Conservation (phyloP, 2,888 invertebrate genomes). For the Drosophila picticornis region DNA sequence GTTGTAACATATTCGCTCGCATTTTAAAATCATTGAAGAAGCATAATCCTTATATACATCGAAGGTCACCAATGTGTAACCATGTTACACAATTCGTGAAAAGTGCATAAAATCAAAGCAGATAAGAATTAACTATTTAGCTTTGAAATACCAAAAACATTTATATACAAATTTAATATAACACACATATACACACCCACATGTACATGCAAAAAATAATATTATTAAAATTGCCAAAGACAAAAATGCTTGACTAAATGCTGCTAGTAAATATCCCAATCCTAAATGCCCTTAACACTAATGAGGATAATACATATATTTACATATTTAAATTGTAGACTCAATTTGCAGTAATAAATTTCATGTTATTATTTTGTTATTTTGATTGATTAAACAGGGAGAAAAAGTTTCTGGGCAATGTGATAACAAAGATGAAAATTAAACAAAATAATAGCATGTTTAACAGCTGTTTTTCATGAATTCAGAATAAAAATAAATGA, state of each 20-base stretch:
- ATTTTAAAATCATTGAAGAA: slow-evolving; percentile 1
- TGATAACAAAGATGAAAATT: not conserved
- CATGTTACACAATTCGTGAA: not conserved
- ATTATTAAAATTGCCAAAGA: not conserved
- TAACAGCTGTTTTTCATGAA: not conserved
- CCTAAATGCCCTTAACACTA: not conserved
- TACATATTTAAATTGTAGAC: not conserved
- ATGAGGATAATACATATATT: not conserved
- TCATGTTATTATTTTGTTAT: too few relatives aligned
- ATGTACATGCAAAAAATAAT: not conserved
- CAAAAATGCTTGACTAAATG: not conserved
- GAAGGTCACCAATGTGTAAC: not conserved
- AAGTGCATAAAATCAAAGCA: not conserved
- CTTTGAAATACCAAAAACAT: not conserved
- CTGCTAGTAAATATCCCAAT: not conserved
- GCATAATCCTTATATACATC: not conserved
- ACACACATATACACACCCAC: not conserved
- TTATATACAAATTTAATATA: not conserved
- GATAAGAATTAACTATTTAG: not conserved
- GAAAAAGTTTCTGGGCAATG: not conserved
- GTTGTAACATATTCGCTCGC: not conserved
- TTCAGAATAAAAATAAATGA: not conserved
- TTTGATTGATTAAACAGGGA: not conserved
- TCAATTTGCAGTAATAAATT: not conserved
- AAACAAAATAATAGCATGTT: not conserved